Evolutionary conservation across 2,113 vertebrate species (phyloP).

Genomic region (Sisor rabdophorus): DNA sequence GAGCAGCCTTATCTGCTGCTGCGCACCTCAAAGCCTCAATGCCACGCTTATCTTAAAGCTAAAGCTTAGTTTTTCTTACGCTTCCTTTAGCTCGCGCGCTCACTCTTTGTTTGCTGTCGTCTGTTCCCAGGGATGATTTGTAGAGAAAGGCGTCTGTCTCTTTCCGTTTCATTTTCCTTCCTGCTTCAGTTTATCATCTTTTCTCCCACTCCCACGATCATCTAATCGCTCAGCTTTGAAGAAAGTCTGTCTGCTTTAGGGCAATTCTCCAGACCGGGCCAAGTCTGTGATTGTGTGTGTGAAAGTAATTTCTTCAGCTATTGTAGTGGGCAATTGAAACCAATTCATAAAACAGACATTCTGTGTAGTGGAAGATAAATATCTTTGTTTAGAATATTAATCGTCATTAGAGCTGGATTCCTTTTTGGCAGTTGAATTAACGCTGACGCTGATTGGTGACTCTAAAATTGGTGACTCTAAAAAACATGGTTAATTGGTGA

Average conservation of each 20-base stretch:
- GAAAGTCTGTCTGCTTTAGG: neutral
- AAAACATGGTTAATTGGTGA: too few species aligned
- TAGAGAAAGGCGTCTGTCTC: constrained; percentile 27
- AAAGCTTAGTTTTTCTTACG: constrained; percentile 14
- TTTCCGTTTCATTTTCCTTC: constrained; percentile 9
- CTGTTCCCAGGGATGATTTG: constrained; percentile 31
- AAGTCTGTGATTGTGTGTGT: constrained; percentile 7
- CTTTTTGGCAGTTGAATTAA: neutral
- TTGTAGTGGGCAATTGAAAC: neutral
- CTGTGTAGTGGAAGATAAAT: neutral
- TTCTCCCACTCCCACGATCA: constrained; percentile 19
- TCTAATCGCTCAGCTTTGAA: constrained; percentile 11
- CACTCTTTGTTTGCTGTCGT: constrained; percentile 32
- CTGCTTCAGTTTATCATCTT: constrained; percentile 21
- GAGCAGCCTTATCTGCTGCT: constrained; percentile 22
- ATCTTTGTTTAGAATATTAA: neutral
- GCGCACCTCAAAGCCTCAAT: constrained; percentile 31
- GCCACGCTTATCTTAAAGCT: constrained; percentile 32
- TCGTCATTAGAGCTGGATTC: neutral
- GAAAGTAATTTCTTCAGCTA: neutral
- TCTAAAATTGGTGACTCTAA: too few species aligned
- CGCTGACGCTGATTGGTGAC: too few species aligned
- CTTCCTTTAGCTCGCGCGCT: constrained; percentile 9
- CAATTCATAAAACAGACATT: neutral
- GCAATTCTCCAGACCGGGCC: neutral